Conservation (phyloP, 2,113 vertebrate genomes). For the Tachycineta bicolor region DNA sequence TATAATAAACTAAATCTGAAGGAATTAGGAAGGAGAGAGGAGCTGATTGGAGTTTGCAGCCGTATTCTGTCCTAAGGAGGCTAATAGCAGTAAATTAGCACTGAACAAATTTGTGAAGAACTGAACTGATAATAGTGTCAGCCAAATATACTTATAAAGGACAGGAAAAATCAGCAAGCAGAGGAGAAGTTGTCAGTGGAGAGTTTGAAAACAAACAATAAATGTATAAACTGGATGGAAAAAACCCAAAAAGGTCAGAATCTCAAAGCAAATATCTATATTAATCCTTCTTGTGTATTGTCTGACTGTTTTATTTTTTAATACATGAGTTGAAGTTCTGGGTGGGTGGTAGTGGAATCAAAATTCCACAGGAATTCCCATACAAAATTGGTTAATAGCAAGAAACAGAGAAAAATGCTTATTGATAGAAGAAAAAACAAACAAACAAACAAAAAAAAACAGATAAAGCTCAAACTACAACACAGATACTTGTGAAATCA, state of each 20-base stretch:
- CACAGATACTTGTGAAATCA: not conserved
- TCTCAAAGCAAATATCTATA: not conserved
- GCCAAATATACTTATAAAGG: not conserved
- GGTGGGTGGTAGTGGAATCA: fast-evolving
- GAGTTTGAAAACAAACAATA: not conserved
- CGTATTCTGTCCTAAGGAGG: not conserved
- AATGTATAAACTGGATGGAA: not conserved
- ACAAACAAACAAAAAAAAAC: not conserved
- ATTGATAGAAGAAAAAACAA: not conserved
- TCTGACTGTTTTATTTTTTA: not conserved
- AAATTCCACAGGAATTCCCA: not conserved
- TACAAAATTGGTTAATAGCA: not conserved
- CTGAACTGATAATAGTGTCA: not conserved
- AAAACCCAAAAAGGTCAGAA: not conserved
- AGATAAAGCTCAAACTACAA: not conserved
- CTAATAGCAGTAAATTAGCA: not conserved
- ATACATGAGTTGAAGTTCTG: not conserved
- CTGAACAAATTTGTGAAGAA: not conserved
- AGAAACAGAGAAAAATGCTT: not conserved
- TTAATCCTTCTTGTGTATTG: not conserved
- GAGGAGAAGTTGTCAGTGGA: not conserved
- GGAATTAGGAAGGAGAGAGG: not conserved
- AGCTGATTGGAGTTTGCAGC: not conserved
- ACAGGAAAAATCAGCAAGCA: not conserved
- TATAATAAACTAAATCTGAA: not conserved